A percentile compares a stretch with the other conserved stretches of the same genome.
Evolutionary conservation across 2,888 invertebrate genomes (phyloP).

Genomic region (Bhutanitis thaidina): DNA sequence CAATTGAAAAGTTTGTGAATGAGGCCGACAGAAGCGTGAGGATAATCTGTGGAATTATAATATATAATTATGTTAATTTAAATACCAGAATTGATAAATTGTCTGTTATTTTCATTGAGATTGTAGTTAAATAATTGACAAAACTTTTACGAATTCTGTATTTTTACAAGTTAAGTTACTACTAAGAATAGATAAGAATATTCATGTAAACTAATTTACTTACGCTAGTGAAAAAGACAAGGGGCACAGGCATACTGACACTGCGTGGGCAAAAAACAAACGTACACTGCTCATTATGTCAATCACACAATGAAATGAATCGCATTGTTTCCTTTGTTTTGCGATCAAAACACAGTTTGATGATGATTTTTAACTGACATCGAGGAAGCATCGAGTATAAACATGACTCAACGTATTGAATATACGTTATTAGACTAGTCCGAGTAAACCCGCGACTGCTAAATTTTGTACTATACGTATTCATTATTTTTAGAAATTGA

Average conservation of each 20-base stretch:
- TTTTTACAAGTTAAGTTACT: no score
- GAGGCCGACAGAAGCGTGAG: constrained; percentile 29
- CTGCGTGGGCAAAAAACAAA: constrained; percentile 13
- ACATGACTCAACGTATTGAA: no score
- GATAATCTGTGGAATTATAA: constrained; percentile 38
- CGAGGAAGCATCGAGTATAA: constrained; percentile 10
- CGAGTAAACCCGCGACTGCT: no score
- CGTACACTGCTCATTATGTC: constrained; percentile 16
- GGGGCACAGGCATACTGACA: constrained; percentile 22
- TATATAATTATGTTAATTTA: background rate
- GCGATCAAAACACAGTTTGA: constrained; percentile 21
- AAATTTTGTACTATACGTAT: no score
- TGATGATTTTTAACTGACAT: constrained; percentile 28
- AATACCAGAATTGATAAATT: no score
- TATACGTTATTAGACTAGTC: no score
- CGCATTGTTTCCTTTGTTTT: constrained; percentile 27
- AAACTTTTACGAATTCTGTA: no score
- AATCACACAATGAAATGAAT: constrained; percentile 4
- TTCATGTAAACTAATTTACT: background rate
- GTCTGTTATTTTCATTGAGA: no score
- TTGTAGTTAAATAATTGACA: no score
- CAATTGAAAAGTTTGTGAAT: constrained; percentile 25
- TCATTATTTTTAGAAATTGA: no score
- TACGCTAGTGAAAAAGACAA: constrained; percentile 17
- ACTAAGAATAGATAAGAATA: no score